These are phyloP conservation scores for Spinus olivaceus DNA, from an alignment of 2,797 vertebrate species.

Conservation along the genomic window DNA sequence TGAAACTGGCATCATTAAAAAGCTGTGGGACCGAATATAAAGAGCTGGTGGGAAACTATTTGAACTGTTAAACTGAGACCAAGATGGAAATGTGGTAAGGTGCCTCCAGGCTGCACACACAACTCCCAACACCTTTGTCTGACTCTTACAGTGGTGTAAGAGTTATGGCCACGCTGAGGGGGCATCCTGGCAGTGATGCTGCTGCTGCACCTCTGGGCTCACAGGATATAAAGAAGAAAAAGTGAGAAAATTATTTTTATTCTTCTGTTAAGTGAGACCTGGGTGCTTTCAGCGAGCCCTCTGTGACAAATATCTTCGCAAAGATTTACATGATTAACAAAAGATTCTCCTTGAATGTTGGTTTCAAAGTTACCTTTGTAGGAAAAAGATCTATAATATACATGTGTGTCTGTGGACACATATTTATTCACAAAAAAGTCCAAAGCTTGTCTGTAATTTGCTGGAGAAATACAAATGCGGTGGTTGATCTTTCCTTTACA, in stretches of 20 bases:
- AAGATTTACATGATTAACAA: background rate
- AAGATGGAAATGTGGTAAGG: background rate
- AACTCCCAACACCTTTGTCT: background rate
- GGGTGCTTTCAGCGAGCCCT: background rate
- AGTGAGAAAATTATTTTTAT: background rate
- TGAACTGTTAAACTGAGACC: background rate
- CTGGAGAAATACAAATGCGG: background rate
- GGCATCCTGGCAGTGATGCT: background rate
- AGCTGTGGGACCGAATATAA: background rate
- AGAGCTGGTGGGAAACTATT: background rate
- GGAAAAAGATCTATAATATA: background rate
- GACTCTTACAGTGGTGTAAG: background rate
- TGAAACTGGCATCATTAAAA: background rate
- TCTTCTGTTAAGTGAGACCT: background rate
- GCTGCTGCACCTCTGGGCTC: background rate
- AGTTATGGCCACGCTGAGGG: rapidly evolving
- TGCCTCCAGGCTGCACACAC: background rate
- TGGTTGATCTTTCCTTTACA: background rate
- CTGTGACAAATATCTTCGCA: rapidly evolving
- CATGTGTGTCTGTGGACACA: rapidly evolving
- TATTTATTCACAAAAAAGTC: background rate
- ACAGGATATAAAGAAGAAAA: background rate
- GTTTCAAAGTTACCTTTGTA: background rate
- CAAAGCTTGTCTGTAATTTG: background rate
- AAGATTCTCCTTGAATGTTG: background rate